phyloP scores from a whole-genome alignment of 2,888 invertebrate species.

The Sinodicranocentrus sp. region DNA sequence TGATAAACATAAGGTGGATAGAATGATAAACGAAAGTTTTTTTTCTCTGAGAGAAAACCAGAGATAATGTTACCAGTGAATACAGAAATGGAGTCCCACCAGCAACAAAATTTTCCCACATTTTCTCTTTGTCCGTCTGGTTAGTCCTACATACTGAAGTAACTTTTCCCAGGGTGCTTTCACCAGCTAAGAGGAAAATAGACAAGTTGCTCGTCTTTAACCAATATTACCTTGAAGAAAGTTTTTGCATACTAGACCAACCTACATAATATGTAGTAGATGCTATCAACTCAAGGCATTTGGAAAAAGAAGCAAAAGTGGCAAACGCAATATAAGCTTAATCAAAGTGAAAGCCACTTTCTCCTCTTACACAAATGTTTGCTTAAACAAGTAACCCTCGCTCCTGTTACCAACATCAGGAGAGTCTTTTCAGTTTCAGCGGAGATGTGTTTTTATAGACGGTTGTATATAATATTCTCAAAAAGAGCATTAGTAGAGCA shows the following conservation, averaged over 20 bases:
- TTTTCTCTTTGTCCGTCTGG: background rate
- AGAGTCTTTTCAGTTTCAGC: no score
- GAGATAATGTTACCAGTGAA: background rate
- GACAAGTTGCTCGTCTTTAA: slow-evolving; percentile 11
- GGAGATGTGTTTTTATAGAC: no score
- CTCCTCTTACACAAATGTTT: slow-evolving; percentile 13
- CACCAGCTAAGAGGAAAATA: background rate
- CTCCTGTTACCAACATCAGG: no score
- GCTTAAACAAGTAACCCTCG: background rate
- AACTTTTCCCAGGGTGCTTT: slow-evolving; percentile 14
- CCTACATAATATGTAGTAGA: background rate
- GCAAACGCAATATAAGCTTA: slow-evolving; percentile 8
- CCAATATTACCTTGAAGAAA: slow-evolving; percentile 16
- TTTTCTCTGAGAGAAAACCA: background rate
- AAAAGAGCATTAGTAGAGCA: no score
- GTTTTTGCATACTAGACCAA: slow-evolving; percentile 13
- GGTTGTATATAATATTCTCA: no score
- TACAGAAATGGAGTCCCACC: background rate
- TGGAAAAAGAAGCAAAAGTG: background rate
- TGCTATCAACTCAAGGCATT: no score
- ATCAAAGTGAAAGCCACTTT: slow-evolving; percentile 22
- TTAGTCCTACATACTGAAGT: background rate
- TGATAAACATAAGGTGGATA: no score
- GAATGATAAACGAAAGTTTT: background rate
- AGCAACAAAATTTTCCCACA: background rate